Base-by-base conservation (phyloP, 2,113 vertebrate genomes). In the Paratilapia polleni region DNA sequence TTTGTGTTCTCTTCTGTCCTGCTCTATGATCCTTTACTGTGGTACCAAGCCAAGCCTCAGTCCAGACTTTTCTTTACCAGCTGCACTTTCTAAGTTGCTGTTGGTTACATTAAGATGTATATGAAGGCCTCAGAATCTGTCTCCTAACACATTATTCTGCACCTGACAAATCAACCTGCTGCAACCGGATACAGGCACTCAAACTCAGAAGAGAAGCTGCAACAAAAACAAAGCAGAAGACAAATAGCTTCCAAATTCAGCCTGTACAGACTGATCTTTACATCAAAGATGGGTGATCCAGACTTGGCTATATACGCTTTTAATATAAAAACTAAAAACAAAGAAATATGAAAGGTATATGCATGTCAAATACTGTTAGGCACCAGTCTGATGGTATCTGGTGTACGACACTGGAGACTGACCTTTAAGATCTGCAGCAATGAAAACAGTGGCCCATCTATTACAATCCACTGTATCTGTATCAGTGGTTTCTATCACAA, bases 181-280 rank as follows among this genome's bases (percentile, higher is more conserved):
- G 34, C 17, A 41, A 73, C 54, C 20, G 34, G 66, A 80, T 58
- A 24, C 68, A 76, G 49, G 59, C 68, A 15, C 24, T 28, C n/a
- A 57, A 80, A 80, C 24, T 85, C 83, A 74, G 59, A 74, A 62
- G 28, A 73, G 14, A 49, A 49, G 43, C 5, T 49, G 47, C 47
- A 56, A 5, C 24, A 15, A 62, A 4, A 79, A 58, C 20, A 79
- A 19, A 61, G 13, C 22, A 12, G 6, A 56, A 15, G 19, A 68
- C 9, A 68, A 70, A 54, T n/a, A 4, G 3, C 22, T 14, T 1
- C 3, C 6, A 24, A 38, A 64, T 24, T 24, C 59, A 54, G 41
- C 38, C 52, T 17, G 19, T 10, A 12, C 4, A 24, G 22, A 11
- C 11, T 58, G 22, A 58, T 58, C 56, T 58, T 20, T 11, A 2